Conservation (phyloP, 2,113 vertebrate species). For the Eulemur macaco region DNA sequence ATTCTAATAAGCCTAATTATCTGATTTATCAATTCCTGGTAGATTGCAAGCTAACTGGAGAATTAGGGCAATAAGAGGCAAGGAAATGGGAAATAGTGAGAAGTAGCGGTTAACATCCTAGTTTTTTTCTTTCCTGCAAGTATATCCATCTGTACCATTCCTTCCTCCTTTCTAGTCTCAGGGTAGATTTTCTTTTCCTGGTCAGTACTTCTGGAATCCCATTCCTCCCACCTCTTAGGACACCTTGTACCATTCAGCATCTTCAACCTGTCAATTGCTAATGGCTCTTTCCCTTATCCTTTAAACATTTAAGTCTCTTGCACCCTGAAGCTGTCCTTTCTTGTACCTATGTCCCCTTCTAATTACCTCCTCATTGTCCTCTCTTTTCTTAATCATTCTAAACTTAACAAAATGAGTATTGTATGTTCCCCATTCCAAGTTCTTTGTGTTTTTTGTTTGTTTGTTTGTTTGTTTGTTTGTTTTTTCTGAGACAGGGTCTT, state of each 20-base stretch:
- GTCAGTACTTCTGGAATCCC: not conserved
- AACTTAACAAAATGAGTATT: not conserved
- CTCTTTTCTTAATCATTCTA: not conserved
- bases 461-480: not conserved
- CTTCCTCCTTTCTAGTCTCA: not conserved
- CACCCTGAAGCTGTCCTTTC: not conserved
- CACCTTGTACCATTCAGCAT: not conserved
- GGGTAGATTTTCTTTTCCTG: slow-evolving; percentile 13
- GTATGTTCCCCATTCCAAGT: not conserved
- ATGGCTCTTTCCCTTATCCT: not conserved
- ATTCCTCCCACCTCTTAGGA: not conserved
- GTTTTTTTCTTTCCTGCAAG: not conserved
- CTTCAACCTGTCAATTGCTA: not conserved
- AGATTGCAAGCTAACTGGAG: slow-evolving; percentile 10
- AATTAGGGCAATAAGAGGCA: slow-evolving; percentile 25
- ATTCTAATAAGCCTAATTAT: slow-evolving; percentile 55
- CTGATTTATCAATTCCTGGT: slow-evolving; percentile 23
- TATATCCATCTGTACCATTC: not conserved
- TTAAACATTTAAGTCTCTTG: not conserved
- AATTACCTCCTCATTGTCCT: not conserved
- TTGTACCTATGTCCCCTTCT: not conserved
- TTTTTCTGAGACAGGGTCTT: not conserved
- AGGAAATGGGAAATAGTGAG: not conserved
- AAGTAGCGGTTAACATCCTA: not conserved
- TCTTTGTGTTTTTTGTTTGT: not conserved